phyloP scores from a whole-genome alignment of 1,140 invertebrate species.

The Drosophila oshimai region DNA sequence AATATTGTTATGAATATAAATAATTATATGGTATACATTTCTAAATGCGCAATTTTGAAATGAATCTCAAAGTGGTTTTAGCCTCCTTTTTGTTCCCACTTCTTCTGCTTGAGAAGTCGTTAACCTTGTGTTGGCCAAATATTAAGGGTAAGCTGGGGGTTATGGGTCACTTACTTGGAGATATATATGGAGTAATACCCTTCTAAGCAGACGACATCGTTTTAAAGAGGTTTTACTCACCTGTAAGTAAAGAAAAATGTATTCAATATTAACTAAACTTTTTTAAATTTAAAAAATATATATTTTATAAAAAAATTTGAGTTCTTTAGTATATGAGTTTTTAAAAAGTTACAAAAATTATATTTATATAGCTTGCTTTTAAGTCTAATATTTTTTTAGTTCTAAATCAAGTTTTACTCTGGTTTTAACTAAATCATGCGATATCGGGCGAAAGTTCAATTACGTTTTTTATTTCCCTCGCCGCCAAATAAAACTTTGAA shows the following conservation, averaged over 20 bases:
- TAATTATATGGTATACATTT: not conserved
- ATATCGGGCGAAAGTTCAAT: slow-evolving; percentile 18
- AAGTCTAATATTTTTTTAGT: not conserved
- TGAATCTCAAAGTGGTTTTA: slow-evolving; percentile 4
- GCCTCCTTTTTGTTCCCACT: not conserved
- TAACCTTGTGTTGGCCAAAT: slow-evolving; percentile 30
- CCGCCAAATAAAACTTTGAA: slow-evolving; percentile 42
- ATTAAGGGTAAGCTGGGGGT: no score
- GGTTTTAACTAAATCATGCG: slow-evolving; percentile 1
- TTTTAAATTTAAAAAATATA: not conserved
- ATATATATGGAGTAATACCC: not conserved
- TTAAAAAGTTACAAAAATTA: no score
- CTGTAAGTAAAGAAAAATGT: slow-evolving; percentile 24
- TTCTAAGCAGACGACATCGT: not conserved
- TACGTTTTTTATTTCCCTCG: not conserved
- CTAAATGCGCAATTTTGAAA: slow-evolving; percentile 52
- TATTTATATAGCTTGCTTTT: no score
- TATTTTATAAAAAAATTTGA: no score
- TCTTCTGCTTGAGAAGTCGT: slow-evolving; percentile 14
- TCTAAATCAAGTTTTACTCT: not conserved
- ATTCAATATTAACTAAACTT: not conserved
- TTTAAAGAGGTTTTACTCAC: slow-evolving; percentile 44
- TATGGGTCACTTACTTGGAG: slow-evolving; percentile 41
- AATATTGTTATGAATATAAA: slow-evolving; percentile 11
- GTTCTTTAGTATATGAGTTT: no score